Conservation (phyloP, 2,888 invertebrate species). For the Lithophane leautieri region DNA sequence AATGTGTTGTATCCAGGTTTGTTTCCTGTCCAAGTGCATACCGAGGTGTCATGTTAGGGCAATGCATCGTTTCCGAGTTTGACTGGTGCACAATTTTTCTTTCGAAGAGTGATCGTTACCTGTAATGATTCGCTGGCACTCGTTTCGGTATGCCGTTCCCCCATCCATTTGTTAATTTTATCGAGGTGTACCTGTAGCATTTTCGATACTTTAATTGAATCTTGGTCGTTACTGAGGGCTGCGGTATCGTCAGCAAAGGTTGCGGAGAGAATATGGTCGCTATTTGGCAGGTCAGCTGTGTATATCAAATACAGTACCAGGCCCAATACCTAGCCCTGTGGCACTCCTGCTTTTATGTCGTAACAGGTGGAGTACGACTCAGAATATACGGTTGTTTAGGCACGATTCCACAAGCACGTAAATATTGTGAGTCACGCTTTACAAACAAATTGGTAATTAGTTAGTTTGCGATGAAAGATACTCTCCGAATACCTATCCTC, state of each 20-base stretch:
- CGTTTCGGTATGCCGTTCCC: not conserved
- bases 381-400: not conserved
- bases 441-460: not conserved
- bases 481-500: not conserved
- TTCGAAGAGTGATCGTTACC: not conserved
- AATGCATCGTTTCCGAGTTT: not conserved
- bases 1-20: not conserved
- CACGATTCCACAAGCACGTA: not conserved
- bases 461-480: not conserved
- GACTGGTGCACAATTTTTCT: not conserved
- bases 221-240: not conserved
- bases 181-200: not conserved
- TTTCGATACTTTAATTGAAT: not conserved
- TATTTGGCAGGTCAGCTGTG: not conserved
- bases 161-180: not conserved
- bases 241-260: not conserved
- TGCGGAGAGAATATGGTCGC: not conserved
- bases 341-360: not conserved
- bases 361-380: not conserved
- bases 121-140: not conserved
- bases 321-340: not conserved
- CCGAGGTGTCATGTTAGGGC: not conserved
- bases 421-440: not conserved
- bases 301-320: not conserved
- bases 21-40: not conserved